Conservation (phyloP, 2,113 vertebrate species). For the Centrocercus urophasianus region DNA sequence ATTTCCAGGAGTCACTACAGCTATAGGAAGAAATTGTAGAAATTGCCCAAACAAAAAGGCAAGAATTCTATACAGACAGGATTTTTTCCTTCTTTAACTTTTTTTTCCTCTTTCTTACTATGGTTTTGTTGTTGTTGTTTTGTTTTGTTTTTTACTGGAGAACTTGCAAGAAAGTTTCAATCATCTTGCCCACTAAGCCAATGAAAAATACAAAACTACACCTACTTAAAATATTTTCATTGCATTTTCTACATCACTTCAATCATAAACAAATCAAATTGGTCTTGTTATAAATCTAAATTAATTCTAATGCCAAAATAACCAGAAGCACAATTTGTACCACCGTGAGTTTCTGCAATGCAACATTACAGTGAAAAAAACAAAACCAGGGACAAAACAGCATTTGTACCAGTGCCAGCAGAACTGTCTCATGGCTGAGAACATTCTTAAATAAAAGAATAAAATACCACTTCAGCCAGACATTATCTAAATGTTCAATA, state of each 20-base stretch:
- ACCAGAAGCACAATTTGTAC: neutral
- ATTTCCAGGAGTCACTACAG: constrained; percentile 80
- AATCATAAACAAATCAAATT: neutral
- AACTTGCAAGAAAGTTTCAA: neutral
- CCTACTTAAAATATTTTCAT: neutral
- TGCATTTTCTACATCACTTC: neutral
- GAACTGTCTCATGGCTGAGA: neutral
- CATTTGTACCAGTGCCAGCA: neutral
- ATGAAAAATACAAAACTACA: neutral
- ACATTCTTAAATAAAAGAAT: neutral
- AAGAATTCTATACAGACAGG: constrained; percentile 51
- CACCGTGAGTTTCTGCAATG: neutral
- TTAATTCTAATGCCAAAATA: neutral
- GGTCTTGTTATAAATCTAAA: neutral
- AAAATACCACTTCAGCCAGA: neutral
- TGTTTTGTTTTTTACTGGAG: neutral
- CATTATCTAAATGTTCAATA: neutral
- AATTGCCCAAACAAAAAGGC: constrained; percentile 79
- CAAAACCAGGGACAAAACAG: neutral
- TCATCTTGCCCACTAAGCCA: neutral
- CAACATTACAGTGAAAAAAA: neutral
- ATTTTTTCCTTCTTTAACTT: neutral
- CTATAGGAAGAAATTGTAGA: constrained; percentile 81
- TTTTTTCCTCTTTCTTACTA: neutral
- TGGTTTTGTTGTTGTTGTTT: neutral